These are phyloP conservation scores for Polypterus senegalus DNA, from an alignment of 2,113 vertebrate species.

Conservation along the genomic window DNA sequence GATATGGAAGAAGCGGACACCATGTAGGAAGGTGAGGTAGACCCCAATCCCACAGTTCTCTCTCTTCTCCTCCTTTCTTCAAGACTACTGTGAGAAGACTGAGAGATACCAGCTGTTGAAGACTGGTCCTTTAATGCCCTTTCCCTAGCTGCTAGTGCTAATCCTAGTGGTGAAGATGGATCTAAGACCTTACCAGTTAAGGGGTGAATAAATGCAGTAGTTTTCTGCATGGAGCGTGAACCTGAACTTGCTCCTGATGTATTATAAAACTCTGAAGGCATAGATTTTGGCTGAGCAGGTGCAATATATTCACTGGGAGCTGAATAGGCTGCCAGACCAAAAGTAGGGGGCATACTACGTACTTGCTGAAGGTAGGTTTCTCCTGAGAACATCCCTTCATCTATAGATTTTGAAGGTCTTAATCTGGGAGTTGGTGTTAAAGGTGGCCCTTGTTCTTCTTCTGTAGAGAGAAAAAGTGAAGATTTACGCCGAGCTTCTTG, in stretches of 20 bases:
- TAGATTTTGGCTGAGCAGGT: constrained; percentile 57
- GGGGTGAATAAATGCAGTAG: constrained; percentile 73
- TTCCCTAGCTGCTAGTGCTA: constrained; percentile 75
- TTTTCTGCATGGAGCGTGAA: constrained; percentile 26
- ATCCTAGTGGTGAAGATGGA: constrained; percentile 71
- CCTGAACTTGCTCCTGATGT: constrained; percentile 25
- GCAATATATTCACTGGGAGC: constrained; percentile 30
- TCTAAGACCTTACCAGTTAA: constrained; percentile 80
- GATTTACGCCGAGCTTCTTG: constrained; percentile 72
- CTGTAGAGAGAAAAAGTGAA: constrained; percentile 80
- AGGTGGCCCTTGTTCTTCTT: constrained; percentile 46
- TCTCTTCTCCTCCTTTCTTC: constrained; percentile 12
- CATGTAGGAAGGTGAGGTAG: too few relatives aligned
- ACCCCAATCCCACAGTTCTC: background rate
- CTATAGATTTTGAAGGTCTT: constrained; percentile 79
- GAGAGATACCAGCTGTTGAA: too few relatives aligned
- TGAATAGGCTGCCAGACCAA: constrained; percentile 56
- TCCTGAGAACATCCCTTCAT: constrained; percentile 82
- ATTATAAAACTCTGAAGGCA: constrained; percentile 51
- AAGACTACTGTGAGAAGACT: too few relatives aligned
- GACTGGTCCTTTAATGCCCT: constrained; percentile 73
- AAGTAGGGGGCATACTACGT: constrained; percentile 58
- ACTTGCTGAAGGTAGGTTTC: constrained; percentile 72
- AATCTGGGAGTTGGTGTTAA: constrained; percentile 49
- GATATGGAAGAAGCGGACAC: too few relatives aligned